Conservation (phyloP, 2,113 vertebrate genomes). For the Struthio camelus region DNA sequence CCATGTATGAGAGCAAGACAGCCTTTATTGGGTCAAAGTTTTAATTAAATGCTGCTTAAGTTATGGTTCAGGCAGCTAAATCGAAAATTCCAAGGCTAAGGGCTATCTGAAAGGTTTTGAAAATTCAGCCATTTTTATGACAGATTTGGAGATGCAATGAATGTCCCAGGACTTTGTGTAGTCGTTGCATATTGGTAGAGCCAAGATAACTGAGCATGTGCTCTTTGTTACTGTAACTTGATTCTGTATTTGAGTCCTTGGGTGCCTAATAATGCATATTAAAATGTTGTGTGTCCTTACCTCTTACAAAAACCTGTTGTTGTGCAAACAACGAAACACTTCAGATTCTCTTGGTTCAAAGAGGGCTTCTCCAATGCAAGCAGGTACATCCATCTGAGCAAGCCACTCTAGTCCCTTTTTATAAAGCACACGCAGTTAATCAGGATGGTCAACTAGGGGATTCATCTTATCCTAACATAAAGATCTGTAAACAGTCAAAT, state of each 20-base stretch:
- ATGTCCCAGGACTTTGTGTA: neutral
- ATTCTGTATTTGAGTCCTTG: neutral
- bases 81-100: neutral
- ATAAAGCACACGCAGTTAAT: neutral
- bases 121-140: neutral
- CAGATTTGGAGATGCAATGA: neutral
- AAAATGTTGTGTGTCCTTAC: neutral
- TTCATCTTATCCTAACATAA: neutral
- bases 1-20: neutral
- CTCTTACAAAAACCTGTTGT: neutral
- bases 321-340: neutral
- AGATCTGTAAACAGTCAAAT: neutral
- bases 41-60: neutral
- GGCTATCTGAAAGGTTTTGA: neutral
- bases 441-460: neutral
- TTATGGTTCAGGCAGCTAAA: neutral
- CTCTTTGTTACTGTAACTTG: neutral
- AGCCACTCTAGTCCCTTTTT: neutral
- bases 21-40: neutral
- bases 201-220: neutral
- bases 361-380: neutral
- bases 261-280: neutral
- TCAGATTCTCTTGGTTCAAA: neutral
- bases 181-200: neutral
- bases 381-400: neutral